These are phyloP conservation scores for Podocnemis expansa DNA, from an alignment of 2,113 vertebrate genomes.

Conservation along the genomic window DNA sequence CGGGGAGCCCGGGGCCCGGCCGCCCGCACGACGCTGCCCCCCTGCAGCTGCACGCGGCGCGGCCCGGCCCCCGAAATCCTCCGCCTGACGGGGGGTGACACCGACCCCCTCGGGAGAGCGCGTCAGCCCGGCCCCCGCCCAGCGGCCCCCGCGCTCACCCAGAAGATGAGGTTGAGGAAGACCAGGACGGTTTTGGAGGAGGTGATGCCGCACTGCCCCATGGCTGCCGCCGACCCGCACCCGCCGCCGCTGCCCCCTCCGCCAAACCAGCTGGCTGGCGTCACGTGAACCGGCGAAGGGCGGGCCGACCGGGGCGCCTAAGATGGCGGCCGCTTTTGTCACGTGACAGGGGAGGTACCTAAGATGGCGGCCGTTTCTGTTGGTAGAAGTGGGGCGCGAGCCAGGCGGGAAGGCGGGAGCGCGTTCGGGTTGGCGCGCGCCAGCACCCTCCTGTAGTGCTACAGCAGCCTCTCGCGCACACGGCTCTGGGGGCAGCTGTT, in stretches of 20 bases:
- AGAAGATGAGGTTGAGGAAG: conserved; percentile 97
- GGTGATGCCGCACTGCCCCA: conserved; percentile 94
- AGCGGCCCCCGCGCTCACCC: conserved; percentile 77
- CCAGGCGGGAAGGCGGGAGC: too few species aligned
- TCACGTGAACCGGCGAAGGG: background rate
- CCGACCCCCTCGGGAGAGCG: too few species aligned
- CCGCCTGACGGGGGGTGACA: too few species aligned
- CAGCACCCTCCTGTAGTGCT: too few species aligned
- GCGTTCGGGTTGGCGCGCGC: too few species aligned
- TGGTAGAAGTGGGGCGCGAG: fast-evolving
- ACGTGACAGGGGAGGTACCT: conserved; percentile 22
- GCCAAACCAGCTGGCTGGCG: background rate
- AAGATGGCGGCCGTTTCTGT: conserved; percentile 51
- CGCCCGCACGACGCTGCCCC: too few species aligned
- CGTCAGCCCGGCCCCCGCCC: background rate
- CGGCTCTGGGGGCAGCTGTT: too few species aligned
- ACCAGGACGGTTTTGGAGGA: conserved; percentile 97
- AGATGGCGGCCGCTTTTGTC: conserved; percentile 52
- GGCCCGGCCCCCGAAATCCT: background rate
- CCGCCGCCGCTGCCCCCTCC: background rate
- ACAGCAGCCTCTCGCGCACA: too few species aligned
- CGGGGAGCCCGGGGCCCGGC: background rate
- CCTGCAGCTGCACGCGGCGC: background rate
- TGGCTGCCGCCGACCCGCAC: conserved; percentile 34
- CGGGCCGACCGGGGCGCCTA: background rate